Percentiles rank a stretch among this genome's conserved stretches.
phyloP scores from a whole-genome alignment of 2,113 vertebrate species.

The Clarias macrocephalus region DNA sequence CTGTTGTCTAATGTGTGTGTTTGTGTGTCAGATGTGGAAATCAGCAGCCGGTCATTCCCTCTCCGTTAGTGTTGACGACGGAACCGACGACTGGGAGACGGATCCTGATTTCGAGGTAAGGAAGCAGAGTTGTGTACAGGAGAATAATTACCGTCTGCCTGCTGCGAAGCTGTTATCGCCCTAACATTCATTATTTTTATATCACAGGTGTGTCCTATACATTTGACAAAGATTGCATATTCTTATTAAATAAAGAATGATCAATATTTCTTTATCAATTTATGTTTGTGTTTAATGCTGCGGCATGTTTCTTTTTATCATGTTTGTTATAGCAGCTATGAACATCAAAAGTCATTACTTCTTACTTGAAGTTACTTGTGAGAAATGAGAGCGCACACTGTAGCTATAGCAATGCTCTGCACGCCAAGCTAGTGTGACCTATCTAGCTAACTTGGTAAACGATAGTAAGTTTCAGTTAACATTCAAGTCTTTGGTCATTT shows the following conservation, averaged over 20 bases:
- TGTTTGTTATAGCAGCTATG: neutral
- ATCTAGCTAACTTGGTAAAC: no score
- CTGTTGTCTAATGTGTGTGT: neutral
- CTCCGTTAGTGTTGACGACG: conserved; percentile 73
- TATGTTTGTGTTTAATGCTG: neutral
- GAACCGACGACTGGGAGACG: conserved; percentile 93
- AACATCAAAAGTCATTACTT: neutral
- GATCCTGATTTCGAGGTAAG: conserved; percentile 96
- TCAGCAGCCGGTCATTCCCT: conserved; percentile 84
- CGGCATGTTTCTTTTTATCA: neutral
- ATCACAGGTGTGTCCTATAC: neutral
- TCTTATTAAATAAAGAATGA: neutral
- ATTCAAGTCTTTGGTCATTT: no score
- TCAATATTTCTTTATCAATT: neutral
- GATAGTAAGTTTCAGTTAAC: no score
- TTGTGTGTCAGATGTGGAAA: conserved; percentile 88
- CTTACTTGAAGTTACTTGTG: no score
- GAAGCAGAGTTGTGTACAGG: neutral
- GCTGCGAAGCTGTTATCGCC: neutral
- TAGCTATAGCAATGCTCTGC: no score
- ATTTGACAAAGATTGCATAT: neutral
- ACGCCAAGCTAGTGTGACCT: no score
- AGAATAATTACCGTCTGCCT: neutral
- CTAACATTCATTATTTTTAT: neutral
- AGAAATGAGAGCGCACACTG: no score